Evolutionary conservation across 2,888 invertebrate species (phyloP), one percentile per base, ranked within the genome.

Genomic region (Parochlus steinenii): DNA sequence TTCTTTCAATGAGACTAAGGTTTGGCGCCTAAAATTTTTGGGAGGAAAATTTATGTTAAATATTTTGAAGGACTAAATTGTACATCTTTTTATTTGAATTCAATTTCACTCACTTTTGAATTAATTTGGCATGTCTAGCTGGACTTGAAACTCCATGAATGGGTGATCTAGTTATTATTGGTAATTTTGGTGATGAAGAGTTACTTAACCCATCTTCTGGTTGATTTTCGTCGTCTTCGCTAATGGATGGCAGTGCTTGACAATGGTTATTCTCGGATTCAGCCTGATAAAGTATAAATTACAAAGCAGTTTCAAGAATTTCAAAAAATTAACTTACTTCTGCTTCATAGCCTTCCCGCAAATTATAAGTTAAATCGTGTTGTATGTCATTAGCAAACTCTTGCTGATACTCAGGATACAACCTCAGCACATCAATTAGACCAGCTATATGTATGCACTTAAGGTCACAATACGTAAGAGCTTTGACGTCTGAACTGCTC

Each of bases 351-450:
- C 90, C 90, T 54, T 92, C 92, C 30, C 92, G 66, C 33, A 93
- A 67, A 58, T 93, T 93, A 60, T 85, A 92, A 1, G 93, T 92
- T 37, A 93, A 69, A 56, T 93, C 93, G 52, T 92, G 90, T 48
- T 87, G 83, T 46, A 93, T 89, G 54, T 93, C 93, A 47, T 87
- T 75, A 31, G 85, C 78, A 55, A 93, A 93, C 55, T 89, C 83
- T 50, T 87, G 85, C 49, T 89, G 89, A 55, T 89, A 93, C 55
- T 93, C 92, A 0, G 92, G 90, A 56, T 93, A 93, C 1, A 92
- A 63, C 3, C 85, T 67, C 11, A 93, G 65, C 1, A 86, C 87
- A 46, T 90, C 90, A 10, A 86, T 78, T 31, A 93, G 65, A 2
- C 92, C 90, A 42, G 75, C 77, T 67, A 89, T 85, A 59, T 86